Percentiles rank a stretch among this genome's conserved stretches.
These are phyloP conservation scores for Lagodon rhomboides DNA, from an alignment of 2,797 vertebrate species.

Conservation along the genomic window DNA sequence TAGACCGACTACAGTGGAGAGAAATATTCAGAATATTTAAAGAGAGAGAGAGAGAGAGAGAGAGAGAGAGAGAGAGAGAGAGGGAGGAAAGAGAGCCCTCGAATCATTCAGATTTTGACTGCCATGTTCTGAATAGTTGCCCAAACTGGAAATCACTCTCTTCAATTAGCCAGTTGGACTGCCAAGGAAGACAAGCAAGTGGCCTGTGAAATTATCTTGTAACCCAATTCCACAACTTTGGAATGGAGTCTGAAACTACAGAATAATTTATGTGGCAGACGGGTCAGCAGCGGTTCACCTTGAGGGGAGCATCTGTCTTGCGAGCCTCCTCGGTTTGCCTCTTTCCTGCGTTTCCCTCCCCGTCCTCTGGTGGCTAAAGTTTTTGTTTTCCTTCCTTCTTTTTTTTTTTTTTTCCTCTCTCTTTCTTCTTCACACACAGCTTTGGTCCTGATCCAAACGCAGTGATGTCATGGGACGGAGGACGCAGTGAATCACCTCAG, in stretches of 20 bases:
- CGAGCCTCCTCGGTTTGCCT: constrained; percentile 49
- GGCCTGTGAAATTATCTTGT: constrained; percentile 91
- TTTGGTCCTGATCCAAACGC: constrained; percentile 53
- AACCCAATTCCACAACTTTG: constrained; percentile 90
- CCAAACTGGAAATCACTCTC: constrained; percentile 86
- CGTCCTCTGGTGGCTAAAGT: constrained; percentile 41
- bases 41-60: constrained; percentile 21
- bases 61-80: constrained; percentile 10
- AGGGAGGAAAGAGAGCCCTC: constrained; percentile 64
- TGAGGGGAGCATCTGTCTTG: constrained; percentile 80
- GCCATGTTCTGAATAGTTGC: constrained; percentile 85
- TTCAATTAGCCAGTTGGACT: constrained; percentile 91
- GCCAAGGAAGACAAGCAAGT: constrained; percentile 91
- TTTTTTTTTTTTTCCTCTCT: background rate
- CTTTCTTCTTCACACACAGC: constrained; percentile 7
- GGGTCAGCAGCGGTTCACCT: constrained; percentile 85
- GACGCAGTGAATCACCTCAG: constrained; percentile 40
- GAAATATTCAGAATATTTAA: constrained; percentile 54
- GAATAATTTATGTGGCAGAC: constrained; percentile 87
- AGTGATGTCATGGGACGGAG: constrained; percentile 57
- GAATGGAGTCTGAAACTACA: constrained; percentile 87
- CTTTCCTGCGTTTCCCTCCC: constrained; percentile 2
- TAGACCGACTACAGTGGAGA: constrained; percentile 23
- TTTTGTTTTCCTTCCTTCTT: background rate
- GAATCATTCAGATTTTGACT: constrained; percentile 83